Evolutionary conservation across 2,888 invertebrate species (phyloP), one percentile per base, ranked within the genome.

Genomic region (Watsonalla cultraria): DNA sequence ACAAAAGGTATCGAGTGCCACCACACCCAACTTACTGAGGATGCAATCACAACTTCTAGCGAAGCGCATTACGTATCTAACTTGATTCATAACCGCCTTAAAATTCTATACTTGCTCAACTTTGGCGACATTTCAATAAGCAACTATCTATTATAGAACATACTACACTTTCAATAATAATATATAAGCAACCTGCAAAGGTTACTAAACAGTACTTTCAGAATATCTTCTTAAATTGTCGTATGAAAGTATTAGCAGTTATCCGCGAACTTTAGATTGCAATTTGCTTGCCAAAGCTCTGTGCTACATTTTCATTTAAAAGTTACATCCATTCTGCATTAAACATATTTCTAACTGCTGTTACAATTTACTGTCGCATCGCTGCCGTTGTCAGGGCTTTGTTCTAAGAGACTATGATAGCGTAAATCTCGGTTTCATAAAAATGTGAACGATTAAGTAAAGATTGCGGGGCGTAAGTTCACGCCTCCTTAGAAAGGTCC

Each of bases 41-140:
- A 82, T 79, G 83, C 84, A 85, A 86, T 85, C 86, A 85, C 82
- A 85, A 88, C 76, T 86, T 86, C 76, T 74, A 55, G 61, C 62
- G 59, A 47, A 53, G 55, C 58, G 62, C 65, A 66, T 66, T 62
- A 62, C 70, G 66, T 68, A 66, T 62, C 65, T 60, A 74, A 75
- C 73, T 75, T 76, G 64, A 67, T 74, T 70, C 71, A 65, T 73
- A 74, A 78, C 74, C 75, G 70, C 72, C 77, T 79, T 77, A 75
- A 77, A 76, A 74, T 75, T 73, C 56, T 56, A 58, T 62, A 60
- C 64, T 54, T 60, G 61, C 15, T 46, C 14, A 15, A 15, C 6
- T 46, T 14, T 46, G 46, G 46, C 46, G 42, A 42, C 42, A 42
- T 42, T 42, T 42, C 42, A 42, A 11, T 42, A 42, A 42, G 11